These are phyloP conservation scores for Pterobdella sp. DNA, from an alignment of 2,888 invertebrate species.

Conservation along the genomic window DNA sequence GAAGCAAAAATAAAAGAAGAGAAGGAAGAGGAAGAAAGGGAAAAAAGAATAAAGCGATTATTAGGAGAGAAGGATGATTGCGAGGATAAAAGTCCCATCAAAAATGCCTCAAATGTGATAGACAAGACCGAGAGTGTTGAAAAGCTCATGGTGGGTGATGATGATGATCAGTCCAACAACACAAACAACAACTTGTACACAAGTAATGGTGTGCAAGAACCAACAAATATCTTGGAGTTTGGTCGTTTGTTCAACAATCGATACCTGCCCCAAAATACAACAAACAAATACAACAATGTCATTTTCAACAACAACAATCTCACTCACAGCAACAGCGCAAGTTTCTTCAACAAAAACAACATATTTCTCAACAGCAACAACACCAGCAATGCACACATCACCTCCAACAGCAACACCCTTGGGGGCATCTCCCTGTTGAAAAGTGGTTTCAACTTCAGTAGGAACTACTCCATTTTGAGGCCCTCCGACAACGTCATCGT, in stretches of 20 bases:
- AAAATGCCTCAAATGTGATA: not conserved
- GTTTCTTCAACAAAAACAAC: constrained; percentile 5
- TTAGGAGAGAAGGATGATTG: not conserved
- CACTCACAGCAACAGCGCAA: too few species aligned
- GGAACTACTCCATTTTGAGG: not conserved
- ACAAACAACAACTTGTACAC: not conserved
- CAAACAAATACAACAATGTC: not conserved
- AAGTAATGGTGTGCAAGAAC: not conserved
- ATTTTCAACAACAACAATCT: not conserved
- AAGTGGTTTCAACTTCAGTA: not conserved
- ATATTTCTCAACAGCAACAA: not conserved
- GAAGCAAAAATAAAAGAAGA: constrained; percentile 7
- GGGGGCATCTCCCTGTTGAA: constrained; percentile 1
- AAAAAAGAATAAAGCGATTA: not conserved
- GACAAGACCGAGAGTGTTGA: not conserved
- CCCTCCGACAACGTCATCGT: not conserved
- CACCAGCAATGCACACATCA: too few species aligned
- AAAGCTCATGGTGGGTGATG: not conserved
- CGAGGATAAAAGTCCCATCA: not conserved
- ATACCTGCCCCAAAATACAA: not conserved
- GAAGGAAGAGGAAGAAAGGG: constrained; percentile 11
- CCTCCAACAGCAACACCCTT: not conserved
- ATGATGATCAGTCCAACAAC: not conserved
- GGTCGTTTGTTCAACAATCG: constrained; percentile 6
- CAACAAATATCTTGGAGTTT: not conserved